A percentile compares a stretch with the other conserved stretches of the same genome.
These are phyloP conservation scores for Magallana angulata DNA, from an alignment of 1,140 invertebrate genomes.

Conservation along the genomic window DNA sequence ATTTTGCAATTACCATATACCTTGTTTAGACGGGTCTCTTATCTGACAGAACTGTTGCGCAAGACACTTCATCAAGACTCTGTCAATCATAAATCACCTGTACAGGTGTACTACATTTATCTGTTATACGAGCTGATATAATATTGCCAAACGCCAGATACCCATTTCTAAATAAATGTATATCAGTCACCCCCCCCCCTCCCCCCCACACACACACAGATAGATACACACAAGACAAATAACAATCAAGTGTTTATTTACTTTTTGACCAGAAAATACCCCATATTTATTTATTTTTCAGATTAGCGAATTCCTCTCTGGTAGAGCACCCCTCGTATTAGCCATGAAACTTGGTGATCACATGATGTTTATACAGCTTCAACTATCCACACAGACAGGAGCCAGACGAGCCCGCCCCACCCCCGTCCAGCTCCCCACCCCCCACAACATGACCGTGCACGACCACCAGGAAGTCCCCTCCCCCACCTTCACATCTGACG, in stretches of 20 bases:
- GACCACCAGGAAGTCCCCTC: slow-evolving; percentile 57
- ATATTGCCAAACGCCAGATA: too few species aligned
- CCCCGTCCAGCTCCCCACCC: slow-evolving; percentile 57
- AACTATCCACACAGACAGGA: slow-evolving; percentile 87
- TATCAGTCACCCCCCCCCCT: too few species aligned
- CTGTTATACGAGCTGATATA: too few species aligned
- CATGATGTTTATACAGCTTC: slow-evolving; percentile 97
- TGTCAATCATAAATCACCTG: neutral
- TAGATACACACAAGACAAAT: too few species aligned
- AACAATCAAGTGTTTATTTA: too few species aligned
- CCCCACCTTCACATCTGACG: slow-evolving; percentile 61
- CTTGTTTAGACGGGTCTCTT: neutral
- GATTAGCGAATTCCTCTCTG: slow-evolving; percentile 96
- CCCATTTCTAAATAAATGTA: too few species aligned
- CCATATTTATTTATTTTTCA: slow-evolving; percentile 75
- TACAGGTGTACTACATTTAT: too few species aligned
- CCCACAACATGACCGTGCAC: slow-evolving; percentile 43
- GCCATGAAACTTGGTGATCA: slow-evolving; percentile 96
- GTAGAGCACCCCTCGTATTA: slow-evolving; percentile 94
- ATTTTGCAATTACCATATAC: neutral
- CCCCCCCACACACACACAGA: too few species aligned
- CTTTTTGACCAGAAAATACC: neutral
- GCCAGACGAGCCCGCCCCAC: slow-evolving; percentile 63
- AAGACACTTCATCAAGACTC: neutral
- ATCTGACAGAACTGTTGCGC: neutral